phyloP scores from a whole-genome alignment of 64 coral and sea anemone genomes.

The Montipora cactus region DNA sequence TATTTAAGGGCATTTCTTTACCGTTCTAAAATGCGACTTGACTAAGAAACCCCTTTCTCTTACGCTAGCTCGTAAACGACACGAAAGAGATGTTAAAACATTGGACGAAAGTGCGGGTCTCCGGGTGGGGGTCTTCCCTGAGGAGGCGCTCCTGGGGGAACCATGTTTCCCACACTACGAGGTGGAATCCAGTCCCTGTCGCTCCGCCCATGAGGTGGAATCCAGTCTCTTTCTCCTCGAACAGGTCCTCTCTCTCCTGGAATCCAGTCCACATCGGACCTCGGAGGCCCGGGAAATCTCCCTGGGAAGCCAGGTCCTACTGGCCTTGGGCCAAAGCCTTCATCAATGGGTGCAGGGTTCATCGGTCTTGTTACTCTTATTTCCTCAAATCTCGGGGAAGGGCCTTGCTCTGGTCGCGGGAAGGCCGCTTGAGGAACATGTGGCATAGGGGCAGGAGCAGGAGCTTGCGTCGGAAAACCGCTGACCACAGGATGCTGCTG shows the following conservation, averaged over 20 bases:
- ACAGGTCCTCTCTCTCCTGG: conserved; percentile 82
- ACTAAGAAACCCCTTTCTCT: neutral
- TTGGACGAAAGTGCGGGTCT: conserved; percentile 87
- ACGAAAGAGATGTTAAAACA: conserved; percentile 53
- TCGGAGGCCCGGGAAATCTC: conserved; percentile 80
- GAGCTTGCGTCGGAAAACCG: conserved; percentile 83
- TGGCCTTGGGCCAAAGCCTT: conserved; percentile 72
- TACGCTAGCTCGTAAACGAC: neutral
- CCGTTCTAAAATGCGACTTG: no score
- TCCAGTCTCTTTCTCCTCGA: conserved; percentile 85
- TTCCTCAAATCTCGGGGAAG: conserved; percentile 82
- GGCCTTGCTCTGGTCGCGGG: conserved; percentile 79
- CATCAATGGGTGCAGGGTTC: conserved; percentile 62
- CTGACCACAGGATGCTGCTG: conserved; percentile 86
- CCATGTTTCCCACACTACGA: conserved; percentile 82
- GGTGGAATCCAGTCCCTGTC: conserved; percentile 91
- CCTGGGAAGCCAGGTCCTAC: conserved; percentile 68
- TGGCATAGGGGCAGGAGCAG: conserved; percentile 68
- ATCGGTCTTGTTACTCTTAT: conserved; percentile 69
- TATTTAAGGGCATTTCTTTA: no score
- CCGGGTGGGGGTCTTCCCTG: conserved; percentile 74
- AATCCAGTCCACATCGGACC: conserved; percentile 91
- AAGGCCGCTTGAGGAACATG: conserved; percentile 82
- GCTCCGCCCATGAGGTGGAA: conserved; percentile 71
- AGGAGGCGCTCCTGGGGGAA: conserved; percentile 78